Base-by-base conservation (phyloP, 1,140 invertebrate genomes). In the Bombus balteatus region DNA sequence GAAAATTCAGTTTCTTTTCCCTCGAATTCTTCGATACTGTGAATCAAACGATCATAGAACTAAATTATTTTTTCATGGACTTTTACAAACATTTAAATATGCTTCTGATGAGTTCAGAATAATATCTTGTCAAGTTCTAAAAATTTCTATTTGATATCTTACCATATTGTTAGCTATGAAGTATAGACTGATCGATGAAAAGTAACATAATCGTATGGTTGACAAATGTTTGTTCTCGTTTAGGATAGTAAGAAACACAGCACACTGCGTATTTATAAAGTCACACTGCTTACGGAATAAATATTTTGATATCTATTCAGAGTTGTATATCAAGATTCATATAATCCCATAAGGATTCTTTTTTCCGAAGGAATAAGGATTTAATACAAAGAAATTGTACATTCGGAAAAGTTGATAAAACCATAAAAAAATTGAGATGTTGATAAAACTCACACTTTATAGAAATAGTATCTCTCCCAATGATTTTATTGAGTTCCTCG, bases 1-100 rank as follows among this genome's bases (percentile, higher is more conserved):
- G 88, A 47, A 93, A 92, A 85, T 92, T 93, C 66, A 86, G 82
- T n/a, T 59, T 81, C 4, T 82, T 93, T 3, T 91, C 86, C 13
- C 80, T 93, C 12, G 59, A 85, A 32, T 57, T 91, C 1, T 93
- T 91, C 34, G 81, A 53, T 22, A 47, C 53, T 2, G 89, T 91
- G 62, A 89, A 76, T 87, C 28, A 39, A 18, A 32, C n/a, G 1
- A 34, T 25, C 22, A 8, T 15, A 2, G 1, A 32, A 4, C 5
- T 3, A 1, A 13, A 43, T 18, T 3, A 37, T 32, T n/a, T 18
- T 37, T 22, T 59, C 32, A 0, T 3, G 4, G 2, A 41, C 18
- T 53, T 53, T 8, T 53, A 53, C 1, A 22, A 6, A 22, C 47
- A 53, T 53, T 53, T 22, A 53, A 6, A 22, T 22, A 8, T 4